Evolutionary conservation across 2,797 vertebrate genomes (phyloP).

Genomic region (Cottoperca gobio): DNA sequence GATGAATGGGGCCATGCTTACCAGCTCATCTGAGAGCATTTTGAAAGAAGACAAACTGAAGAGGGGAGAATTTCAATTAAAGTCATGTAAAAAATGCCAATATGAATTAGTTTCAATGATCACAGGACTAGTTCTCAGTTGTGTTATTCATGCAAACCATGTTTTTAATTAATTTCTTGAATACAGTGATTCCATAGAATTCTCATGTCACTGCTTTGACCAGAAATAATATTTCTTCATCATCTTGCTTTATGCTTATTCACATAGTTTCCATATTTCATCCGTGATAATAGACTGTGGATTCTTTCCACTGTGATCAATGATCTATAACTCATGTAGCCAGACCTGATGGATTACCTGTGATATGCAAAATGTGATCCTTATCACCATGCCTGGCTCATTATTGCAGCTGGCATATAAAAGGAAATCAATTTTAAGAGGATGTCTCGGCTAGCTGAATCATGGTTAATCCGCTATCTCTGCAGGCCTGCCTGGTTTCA

Average conservation of each 20-base stretch:
- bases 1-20: constrained; percentile 46
- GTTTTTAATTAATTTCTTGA: constrained; percentile 11
- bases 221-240: constrained; percentile 41
- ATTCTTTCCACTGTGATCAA: constrained; percentile 67
- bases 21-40: constrained; percentile 64
- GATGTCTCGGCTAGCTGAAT: constrained; percentile 68
- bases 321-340: constrained; percentile 70
- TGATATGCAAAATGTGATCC: constrained; percentile 75
- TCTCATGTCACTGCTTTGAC: constrained; percentile 32
- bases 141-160: background rate
- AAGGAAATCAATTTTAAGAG: constrained; percentile 78
- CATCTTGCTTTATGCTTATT: constrained; percentile 35
- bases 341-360: constrained; percentile 74
- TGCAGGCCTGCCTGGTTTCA: constrained; percentile 61
- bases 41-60: constrained; percentile 68
- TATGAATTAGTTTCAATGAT: too few relatives aligned
- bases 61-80: constrained; percentile 38
- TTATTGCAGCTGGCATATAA: constrained; percentile 73
- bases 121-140: too few relatives aligned
- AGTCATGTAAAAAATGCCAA: background rate
- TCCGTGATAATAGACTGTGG: constrained; percentile 54
- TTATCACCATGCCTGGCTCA: constrained; percentile 72
- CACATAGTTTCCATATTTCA: constrained; percentile 49
- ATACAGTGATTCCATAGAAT: constrained; percentile 27
- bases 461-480: constrained; percentile 63